Evolutionary conservation across 2,888 invertebrate species (phyloP).

Genomic region (Tortrix viridana): DNA sequence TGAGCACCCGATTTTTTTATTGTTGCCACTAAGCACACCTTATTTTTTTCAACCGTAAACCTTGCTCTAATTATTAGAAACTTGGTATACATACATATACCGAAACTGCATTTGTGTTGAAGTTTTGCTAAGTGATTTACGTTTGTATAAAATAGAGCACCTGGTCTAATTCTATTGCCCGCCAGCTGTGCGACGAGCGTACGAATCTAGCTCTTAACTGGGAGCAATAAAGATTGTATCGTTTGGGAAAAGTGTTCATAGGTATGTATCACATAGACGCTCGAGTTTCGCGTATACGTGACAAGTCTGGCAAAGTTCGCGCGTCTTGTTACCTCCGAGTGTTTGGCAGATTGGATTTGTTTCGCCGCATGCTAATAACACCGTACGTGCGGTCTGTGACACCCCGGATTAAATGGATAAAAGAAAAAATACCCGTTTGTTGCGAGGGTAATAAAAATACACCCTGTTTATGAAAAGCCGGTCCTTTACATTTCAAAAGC

Average conservation of each 20-base stretch:
- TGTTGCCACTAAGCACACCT: too few species aligned
- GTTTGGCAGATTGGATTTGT: conserved; percentile 80
- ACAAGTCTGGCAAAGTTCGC: conserved; percentile 67
- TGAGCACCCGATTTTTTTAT: too few species aligned
- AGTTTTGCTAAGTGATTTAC: conserved; percentile 58
- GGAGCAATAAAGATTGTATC: conserved; percentile 42
- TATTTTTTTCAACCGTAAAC: too few species aligned
- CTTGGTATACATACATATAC: not conserved
- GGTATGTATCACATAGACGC: conserved; percentile 54
- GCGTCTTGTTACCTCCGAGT: conserved; percentile 69
- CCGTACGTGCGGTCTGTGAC: conserved; percentile 58
- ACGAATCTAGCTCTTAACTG: conserved; percentile 45
- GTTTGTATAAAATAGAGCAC: conserved; percentile 61
- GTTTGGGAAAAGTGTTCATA: conserved; percentile 40
- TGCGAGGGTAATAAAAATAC: conserved; percentile 31
- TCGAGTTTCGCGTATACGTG: conserved; percentile 63
- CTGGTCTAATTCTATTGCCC: conserved; percentile 49
- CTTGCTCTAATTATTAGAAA: not conserved
- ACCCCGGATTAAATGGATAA: conserved; percentile 57
- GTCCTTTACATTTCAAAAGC: conserved; percentile 28
- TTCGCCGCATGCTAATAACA: conserved; percentile 73
- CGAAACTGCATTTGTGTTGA: conserved; percentile 9
- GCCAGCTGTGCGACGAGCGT: conserved; percentile 39
- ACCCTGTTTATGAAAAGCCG: conserved; percentile 12
- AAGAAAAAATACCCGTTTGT: conserved; percentile 47